Conservation (phyloP, 2,113 vertebrate genomes). For the Laticauda colubrina region DNA sequence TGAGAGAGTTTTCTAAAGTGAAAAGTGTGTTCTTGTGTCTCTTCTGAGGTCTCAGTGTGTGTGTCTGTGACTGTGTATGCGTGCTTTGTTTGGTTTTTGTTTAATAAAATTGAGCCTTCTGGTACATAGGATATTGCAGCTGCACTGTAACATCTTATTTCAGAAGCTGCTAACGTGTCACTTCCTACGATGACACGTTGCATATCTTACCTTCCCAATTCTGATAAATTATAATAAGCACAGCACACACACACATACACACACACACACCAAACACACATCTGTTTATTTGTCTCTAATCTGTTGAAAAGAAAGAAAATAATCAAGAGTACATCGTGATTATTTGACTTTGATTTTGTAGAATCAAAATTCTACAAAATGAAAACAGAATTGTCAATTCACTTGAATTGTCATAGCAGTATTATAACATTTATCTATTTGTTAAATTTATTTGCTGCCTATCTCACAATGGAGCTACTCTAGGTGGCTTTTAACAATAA, state of each 20-base stretch:
- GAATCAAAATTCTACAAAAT: neutral
- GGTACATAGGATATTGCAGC: neutral
- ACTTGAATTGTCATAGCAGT: slow-evolving; percentile 26
- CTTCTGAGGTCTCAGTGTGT: neutral
- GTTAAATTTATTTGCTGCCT: no score
- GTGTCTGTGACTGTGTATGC: neutral
- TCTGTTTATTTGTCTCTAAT: no score
- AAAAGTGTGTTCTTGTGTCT: neutral
- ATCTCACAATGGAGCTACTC: no score
- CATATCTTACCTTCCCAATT: neutral
- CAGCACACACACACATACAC: no score
- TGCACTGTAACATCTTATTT: neutral
- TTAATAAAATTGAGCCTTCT: neutral
- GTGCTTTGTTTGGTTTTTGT: neutral
- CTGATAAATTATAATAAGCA: neutral
- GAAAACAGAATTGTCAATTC: neutral
- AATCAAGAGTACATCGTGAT: no score
- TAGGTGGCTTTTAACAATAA: no score
- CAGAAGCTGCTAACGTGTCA: no score
- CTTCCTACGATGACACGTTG: neutral
- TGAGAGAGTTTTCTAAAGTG: neutral
- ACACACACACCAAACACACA: neutral
- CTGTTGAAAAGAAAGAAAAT: no score
- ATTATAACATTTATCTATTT: neutral
- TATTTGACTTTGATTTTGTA: no score